phyloP scores from a whole-genome alignment of 1,140 invertebrate species.

The Drosophila kurseongensis region DNA sequence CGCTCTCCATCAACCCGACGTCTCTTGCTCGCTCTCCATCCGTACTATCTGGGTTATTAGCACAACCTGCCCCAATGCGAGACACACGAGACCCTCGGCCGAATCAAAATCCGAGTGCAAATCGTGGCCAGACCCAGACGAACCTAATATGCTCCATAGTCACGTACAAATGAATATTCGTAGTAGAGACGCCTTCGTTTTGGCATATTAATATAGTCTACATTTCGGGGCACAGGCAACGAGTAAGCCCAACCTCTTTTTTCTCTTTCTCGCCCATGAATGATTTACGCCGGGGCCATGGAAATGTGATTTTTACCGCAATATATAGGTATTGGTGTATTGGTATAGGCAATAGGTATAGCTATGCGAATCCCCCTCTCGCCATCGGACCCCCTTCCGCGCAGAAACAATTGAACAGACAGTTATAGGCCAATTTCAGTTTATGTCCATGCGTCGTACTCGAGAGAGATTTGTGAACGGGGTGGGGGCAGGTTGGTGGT shows the following conservation, averaged over 20 bases:
- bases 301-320: slow-evolving; percentile 82
- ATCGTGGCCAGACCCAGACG: slow-evolving; percentile 42
- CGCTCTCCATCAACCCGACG: slow-evolving; percentile 3
- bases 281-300: slow-evolving; percentile 71
- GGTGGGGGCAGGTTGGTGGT: background rate
- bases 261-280: slow-evolving; percentile 59
- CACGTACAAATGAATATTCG: slow-evolving; percentile 82
- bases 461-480: slow-evolving; percentile 73
- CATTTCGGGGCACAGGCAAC: slow-evolving; percentile 53
- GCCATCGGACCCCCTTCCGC: slow-evolving; percentile 20
- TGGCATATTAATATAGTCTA: slow-evolving; percentile 82
- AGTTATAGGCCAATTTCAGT: slow-evolving; percentile 81
- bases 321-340: slow-evolving; percentile 71
- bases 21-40: background rate
- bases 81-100: slow-evolving; percentile 15
- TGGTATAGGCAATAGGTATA: slow-evolving; percentile 25
- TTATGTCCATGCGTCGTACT: slow-evolving; percentile 77
- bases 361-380: background rate
- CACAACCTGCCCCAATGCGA: slow-evolving; percentile 77
- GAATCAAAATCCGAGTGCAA: slow-evolving; percentile 24
- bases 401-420: slow-evolving; percentile 80
- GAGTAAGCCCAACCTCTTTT: background rate
- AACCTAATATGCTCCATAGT: slow-evolving; percentile 79
- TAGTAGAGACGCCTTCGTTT: slow-evolving; percentile 72
- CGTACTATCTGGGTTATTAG: slow-evolving; percentile 77